Conservation (phyloP, 2,888 invertebrate genomes). For the Noctua pronuba region DNA sequence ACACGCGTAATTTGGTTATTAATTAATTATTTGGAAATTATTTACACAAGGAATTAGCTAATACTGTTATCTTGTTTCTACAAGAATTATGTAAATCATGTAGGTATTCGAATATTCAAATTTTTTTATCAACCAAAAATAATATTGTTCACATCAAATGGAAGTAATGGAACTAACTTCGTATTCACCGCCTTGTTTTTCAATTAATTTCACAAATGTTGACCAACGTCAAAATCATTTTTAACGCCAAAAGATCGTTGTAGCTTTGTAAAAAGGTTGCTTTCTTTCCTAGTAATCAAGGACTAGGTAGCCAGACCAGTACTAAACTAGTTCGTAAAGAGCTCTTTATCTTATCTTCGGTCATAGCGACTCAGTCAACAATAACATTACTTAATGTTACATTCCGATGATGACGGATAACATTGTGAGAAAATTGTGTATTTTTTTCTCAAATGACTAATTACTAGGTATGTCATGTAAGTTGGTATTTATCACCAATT, state of each 20-base stretch:
- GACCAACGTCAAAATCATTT: not conserved
- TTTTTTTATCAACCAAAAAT: too few species aligned
- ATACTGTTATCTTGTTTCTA: not conserved
- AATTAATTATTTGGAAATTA: conserved; percentile 15
- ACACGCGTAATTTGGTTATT: not conserved
- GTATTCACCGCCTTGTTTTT: not conserved
- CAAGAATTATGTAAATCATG: too few species aligned
- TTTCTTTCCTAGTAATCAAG: not conserved
- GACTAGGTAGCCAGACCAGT: not conserved
- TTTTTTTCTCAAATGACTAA: conserved; percentile 29
- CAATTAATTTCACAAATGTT: not conserved
- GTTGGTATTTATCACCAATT: not conserved
- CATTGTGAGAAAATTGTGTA: conserved; percentile 36
- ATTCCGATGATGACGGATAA: conserved; percentile 48
- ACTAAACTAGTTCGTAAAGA: conserved; percentile 25
- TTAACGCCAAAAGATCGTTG: not conserved
- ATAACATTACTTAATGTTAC: conserved; percentile 46
- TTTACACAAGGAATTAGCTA: conserved; percentile 9
- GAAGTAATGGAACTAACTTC: too few species aligned
- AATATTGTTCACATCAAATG: too few species aligned
- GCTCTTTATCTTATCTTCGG: conserved; percentile 55
- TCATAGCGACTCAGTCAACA: conserved; percentile 48
- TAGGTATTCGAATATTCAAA: too few species aligned
- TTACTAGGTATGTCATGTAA: not conserved
- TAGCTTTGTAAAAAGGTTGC: not conserved